These are phyloP conservation scores for Protodeltote pygarga DNA, from an alignment of 2,888 invertebrate species.

Conservation along the genomic window DNA sequence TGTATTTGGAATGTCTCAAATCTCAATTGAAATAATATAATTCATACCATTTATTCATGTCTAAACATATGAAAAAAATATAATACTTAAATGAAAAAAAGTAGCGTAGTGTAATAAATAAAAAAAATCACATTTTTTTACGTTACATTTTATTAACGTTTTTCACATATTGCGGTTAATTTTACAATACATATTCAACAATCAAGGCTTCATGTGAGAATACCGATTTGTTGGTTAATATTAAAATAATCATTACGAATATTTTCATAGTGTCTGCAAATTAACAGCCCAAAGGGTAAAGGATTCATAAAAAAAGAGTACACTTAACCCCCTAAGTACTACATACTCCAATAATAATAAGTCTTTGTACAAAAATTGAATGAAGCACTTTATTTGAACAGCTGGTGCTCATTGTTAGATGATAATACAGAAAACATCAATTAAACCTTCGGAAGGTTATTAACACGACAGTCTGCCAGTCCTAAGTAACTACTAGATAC, in stretches of 20 bases:
- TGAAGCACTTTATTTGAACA: conserved; percentile 23
- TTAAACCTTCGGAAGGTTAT: conserved; percentile 17
- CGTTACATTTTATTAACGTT: too few species aligned
- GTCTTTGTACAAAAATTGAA: conserved; percentile 25
- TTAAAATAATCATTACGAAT: conserved; percentile 14
- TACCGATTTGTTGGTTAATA: conserved; percentile 1
- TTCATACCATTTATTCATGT: too few species aligned
- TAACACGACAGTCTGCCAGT: conserved; percentile 2
- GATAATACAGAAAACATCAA: conserved; percentile 25
- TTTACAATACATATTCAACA: conserved; percentile 6
- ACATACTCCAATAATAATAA: conserved; percentile 23
- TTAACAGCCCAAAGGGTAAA: too few species aligned
- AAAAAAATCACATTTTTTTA: too few species aligned
- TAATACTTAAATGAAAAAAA: too few species aligned
- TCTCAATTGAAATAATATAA: too few species aligned
- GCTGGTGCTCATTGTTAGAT: conserved; percentile 23
- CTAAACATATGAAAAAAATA: too few species aligned
- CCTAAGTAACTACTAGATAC: conserved; percentile 4
- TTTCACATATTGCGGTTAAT: too few species aligned
- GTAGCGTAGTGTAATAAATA: too few species aligned
- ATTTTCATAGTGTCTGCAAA: conserved; percentile 13
- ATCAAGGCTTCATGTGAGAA: too few species aligned
- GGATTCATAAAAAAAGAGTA: too few species aligned
- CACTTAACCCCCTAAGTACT: conserved; percentile 15
- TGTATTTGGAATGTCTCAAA: too few species aligned